Evolutionary conservation across 2,113 vertebrate genomes (phyloP), one percentile per base, ranked within the genome.

Genomic region (Thunnus thynnus): DNA sequence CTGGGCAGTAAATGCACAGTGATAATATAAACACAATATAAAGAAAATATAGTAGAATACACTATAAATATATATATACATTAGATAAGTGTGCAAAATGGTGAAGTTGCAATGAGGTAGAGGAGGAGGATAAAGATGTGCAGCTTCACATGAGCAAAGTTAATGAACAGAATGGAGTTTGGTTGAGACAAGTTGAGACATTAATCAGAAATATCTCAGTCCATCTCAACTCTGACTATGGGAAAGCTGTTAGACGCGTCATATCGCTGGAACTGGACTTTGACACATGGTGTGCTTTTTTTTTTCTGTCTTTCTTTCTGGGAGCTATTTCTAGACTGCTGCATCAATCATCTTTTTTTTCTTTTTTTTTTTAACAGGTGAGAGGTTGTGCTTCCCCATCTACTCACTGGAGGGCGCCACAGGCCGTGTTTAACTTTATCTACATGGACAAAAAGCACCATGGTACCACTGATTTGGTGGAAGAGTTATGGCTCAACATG

Each of bases 241-340:
- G n/a, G 3, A 58, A 68, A 79, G 58, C 71, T 88, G 78, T 71
- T 13, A 36, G 3, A 62, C 11, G 77, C 80, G 58, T 86, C 80
- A 87, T 5, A 13, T 11, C 76, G 56, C 85, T 75, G 83, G 85
- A 89, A 72, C 20, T 68, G 75, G 61, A 85, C 83, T 85, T 89
- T 91, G 84, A 89, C 90, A 83, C 86, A 87, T 69, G 2, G 58
- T 69, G 81, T 6, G 41, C 5, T 46, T 52, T 85, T 62, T 44
- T 63, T 12, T 30, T 8, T 41, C 9, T 41, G 2, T 41, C 36
- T 41, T 41, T 41, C 36, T 47, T 18, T 72, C 36, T 25, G 57
- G 1, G 72, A 36, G 63, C 73, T 87, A 74, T 84, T 83, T 76
- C 52, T 82, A 79, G 68, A 78, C 7, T 78, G 20, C 79, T 78